A percentile compares a stretch with the other conserved stretches of the same genome.
Evolutionary conservation across 2,113 vertebrate genomes (phyloP).

Genomic region (Ictalurus punctatus): DNA sequence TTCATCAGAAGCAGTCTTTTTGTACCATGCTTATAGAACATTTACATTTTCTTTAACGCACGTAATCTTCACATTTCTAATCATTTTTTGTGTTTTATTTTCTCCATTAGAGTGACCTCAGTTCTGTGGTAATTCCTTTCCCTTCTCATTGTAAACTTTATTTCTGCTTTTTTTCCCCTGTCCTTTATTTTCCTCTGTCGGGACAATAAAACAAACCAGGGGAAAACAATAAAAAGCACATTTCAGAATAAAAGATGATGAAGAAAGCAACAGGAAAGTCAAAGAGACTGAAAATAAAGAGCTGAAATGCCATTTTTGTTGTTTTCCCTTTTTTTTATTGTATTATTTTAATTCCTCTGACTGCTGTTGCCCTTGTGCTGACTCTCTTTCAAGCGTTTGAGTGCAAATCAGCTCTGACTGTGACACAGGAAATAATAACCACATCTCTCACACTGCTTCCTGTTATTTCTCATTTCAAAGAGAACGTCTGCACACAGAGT

Average conservation of each 20-base stretch:
- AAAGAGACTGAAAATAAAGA: not conserved
- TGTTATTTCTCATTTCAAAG: not conserved
- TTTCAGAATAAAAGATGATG: not conserved
- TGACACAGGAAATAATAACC: not conserved
- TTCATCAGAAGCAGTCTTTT: slow-evolving; percentile 39
- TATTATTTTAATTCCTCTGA: slow-evolving; percentile 49
- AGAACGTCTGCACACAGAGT: not conserved
- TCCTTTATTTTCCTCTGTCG: slow-evolving; percentile 62
- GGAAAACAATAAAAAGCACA: slow-evolving; percentile 70
- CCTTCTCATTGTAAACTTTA: slow-evolving; percentile 83
- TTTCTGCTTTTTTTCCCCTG: slow-evolving; percentile 45
- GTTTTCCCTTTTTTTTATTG: slow-evolving; percentile 44
- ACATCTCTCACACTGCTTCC: not conserved
- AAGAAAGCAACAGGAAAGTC: not conserved
- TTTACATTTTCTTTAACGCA: slow-evolving; percentile 83
- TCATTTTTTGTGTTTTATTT: slow-evolving; percentile 90
- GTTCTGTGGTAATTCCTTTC: slow-evolving; percentile 98
- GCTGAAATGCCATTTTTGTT: slow-evolving; percentile 13
- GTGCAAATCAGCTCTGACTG: slow-evolving; percentile 19
- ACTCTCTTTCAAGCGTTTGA: slow-evolving; percentile 41
- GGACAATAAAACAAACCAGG: slow-evolving; percentile 69
- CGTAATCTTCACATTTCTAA: slow-evolving; percentile 95
- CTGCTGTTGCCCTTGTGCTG: slow-evolving; percentile 60
- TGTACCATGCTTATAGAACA: slow-evolving; percentile 47
- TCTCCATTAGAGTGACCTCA: slow-evolving; percentile 99